Conservation (phyloP, 1,140 invertebrate genomes). For the Drosophila murphyi region DNA sequence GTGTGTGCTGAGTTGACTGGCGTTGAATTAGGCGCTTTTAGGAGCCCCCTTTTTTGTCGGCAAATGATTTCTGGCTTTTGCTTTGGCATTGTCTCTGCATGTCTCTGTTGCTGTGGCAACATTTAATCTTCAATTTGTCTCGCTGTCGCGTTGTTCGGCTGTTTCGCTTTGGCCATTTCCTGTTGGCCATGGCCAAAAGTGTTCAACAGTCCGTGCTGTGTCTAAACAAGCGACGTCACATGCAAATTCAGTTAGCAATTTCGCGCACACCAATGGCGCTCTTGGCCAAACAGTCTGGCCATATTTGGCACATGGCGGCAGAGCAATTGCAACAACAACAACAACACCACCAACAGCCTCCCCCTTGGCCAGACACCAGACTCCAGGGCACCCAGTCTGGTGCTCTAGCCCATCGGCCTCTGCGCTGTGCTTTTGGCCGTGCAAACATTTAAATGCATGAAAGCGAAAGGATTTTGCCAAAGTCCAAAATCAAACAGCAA, state of each 20-base stretch:
- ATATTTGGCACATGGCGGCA: constrained; percentile 51
- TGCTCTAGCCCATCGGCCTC: constrained; percentile 12
- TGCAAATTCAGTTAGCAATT: constrained; percentile 60
- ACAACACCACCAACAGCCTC: background rate
- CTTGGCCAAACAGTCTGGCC: constrained; percentile 62
- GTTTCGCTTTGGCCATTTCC: constrained; percentile 20
- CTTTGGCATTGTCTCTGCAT: too few relatives aligned
- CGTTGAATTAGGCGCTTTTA: constrained; percentile 5
- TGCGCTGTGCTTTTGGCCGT: constrained; percentile 42
- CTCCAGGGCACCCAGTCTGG: too few relatives aligned
- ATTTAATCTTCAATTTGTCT: constrained; percentile 52
- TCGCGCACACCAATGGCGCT: constrained; percentile 49
- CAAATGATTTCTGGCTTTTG: constrained; percentile 14
- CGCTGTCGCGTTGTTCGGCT: constrained; percentile 7
- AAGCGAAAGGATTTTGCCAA: constrained; percentile 82
- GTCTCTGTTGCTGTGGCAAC: constrained; percentile 7
- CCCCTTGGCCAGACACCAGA: constrained; percentile 12
- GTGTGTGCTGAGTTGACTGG: background rate
- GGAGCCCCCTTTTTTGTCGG: background rate
- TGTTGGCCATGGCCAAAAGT: constrained; percentile 6
- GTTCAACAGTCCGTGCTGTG: constrained; percentile 14
- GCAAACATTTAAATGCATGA: constrained; percentile 78
- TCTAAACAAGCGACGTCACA: constrained; percentile 20
- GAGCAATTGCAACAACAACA: constrained; percentile 7
- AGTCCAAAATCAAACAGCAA: constrained; percentile 81